These are phyloP conservation scores for Cecidostiba fungosa DNA, from an alignment of 2,888 invertebrate genomes.

Conservation along the genomic window DNA sequence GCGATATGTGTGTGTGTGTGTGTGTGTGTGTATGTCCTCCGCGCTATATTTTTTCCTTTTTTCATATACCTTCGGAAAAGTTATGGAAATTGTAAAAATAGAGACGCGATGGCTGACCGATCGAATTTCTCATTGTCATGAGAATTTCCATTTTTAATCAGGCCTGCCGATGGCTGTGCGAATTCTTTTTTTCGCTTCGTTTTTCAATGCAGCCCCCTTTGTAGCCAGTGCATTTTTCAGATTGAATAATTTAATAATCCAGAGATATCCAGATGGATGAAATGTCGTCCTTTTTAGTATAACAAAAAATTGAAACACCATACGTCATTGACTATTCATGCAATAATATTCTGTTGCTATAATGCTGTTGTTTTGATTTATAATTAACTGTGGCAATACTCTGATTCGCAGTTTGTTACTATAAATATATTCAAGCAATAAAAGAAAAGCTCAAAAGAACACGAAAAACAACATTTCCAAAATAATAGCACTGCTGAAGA, in stretches of 20 bases:
- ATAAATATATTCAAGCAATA: too few relatives aligned
- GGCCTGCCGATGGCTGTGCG: neutral
- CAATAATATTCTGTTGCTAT: too few relatives aligned
- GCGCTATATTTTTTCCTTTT: slow-evolving; percentile 16
- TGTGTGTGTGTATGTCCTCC: too few relatives aligned
- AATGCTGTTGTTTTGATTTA: too few relatives aligned
- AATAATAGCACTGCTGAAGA: too few relatives aligned
- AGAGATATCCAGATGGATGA: neutral
- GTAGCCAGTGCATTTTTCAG: neutral
- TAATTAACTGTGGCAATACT: too few relatives aligned
- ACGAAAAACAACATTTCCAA: too few relatives aligned
- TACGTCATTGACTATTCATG: slow-evolving; percentile 8
- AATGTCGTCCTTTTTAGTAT: neutral
- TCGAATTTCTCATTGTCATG: slow-evolving; percentile 45
- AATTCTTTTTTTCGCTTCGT: neutral
- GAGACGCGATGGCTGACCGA: slow-evolving; percentile 2
- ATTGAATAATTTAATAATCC: slow-evolving; percentile 25
- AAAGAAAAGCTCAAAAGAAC: too few relatives aligned
- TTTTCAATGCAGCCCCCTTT: neutral
- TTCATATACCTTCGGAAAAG: slow-evolving; percentile 18
- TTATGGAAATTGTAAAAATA: slow-evolving; percentile 39
- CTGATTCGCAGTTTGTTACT: too few relatives aligned
- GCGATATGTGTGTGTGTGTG: too few relatives aligned
- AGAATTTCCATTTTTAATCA: slow-evolving; percentile 48
- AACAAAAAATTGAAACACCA: neutral